Base-by-base conservation (phyloP, 2,113 vertebrate species). In the Stigmatopora nigra region DNA sequence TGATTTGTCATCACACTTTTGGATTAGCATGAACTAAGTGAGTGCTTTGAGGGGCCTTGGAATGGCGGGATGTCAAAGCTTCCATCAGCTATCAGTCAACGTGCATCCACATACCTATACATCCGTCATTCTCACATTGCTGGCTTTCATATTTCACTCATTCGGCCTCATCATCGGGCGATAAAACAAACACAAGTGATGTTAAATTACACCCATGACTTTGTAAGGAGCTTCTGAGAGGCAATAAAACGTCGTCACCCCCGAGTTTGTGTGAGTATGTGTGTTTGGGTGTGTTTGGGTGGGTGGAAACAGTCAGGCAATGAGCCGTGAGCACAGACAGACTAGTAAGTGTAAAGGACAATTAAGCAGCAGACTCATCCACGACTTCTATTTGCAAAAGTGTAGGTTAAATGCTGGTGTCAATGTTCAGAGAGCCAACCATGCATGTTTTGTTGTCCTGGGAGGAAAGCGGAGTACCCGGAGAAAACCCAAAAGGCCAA, bases 361-460 rank as follows among this genome's bases (percentile, higher is more conserved):
- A 83, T 80, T 84, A 87, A 81, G 69, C 82, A 70, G 65, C 51
- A 76, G 78, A 71, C 64, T 81, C 76, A 64, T 85, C 75, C 57
- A 58, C 70, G 60, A 48, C 63, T 60, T 41, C 51, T 13, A 52
- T 64, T 63, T 25, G 16, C 2, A 16, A 19, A 1, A 7, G 19
- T 22, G 36, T 14, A 38, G 12, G 52, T 20, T 25, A 55, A 55
- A 20, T 5, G 53, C 53, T 56, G 2, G 3, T 31, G 53, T 56
- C 25, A 20, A 31, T 31, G 25, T 31, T 31, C 25, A 31, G 25
- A 31, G 25, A 31, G 25, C 25, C 25, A 2, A 31, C 25, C 25
- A 31, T 31, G 25, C 25, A 31, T 31, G 25, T 31, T 31, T 31
- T 31, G 25, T 1, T 31, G 25, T 31, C 25, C 2, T 31, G 25